Conservation (phyloP, 2,797 vertebrate species). For the Brachymystax lenok region DNA sequence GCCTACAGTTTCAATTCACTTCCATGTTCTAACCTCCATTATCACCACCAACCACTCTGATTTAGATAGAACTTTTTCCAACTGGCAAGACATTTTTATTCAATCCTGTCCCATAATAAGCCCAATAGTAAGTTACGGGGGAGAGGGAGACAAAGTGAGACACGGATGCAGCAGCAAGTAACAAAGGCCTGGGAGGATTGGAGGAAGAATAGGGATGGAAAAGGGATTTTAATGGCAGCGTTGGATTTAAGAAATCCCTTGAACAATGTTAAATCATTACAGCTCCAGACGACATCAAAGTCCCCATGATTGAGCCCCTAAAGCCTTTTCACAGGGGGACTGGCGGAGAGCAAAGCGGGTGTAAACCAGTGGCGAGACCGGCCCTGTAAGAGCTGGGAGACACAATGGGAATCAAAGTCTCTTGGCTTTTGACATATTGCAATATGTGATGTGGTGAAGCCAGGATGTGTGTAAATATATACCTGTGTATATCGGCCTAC, state of each 20-base stretch:
- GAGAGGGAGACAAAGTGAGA: too few relatives aligned
- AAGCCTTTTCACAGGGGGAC: too few relatives aligned
- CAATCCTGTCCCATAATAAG: background rate
- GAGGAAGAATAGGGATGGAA: background rate
- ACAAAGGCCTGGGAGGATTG: background rate
- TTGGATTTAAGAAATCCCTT: conserved; percentile 94
- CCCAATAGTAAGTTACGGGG: conserved; percentile 3
- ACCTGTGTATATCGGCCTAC: too few relatives aligned
- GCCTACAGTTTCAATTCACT: conserved; percentile 14
- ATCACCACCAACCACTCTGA: background rate
- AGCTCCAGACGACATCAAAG: conserved; percentile 90
- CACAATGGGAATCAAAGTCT: too few relatives aligned
- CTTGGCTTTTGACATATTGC: too few relatives aligned
- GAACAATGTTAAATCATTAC: conserved; percentile 97
- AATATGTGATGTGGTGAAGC: too few relatives aligned
- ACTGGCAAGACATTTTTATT: conserved; percentile 40
- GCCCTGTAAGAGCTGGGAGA: too few relatives aligned
- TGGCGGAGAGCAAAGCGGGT: too few relatives aligned
- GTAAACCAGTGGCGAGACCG: too few relatives aligned
- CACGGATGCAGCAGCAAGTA: background rate
- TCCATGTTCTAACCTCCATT: background rate
- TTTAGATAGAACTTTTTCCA: background rate
- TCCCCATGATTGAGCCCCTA: conserved; percentile 4
- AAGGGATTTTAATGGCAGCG: conserved; percentile 34
- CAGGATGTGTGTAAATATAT: too few relatives aligned